Conservation (phyloP, 2,113 vertebrate species). For the Melanocharis versteri region DNA sequence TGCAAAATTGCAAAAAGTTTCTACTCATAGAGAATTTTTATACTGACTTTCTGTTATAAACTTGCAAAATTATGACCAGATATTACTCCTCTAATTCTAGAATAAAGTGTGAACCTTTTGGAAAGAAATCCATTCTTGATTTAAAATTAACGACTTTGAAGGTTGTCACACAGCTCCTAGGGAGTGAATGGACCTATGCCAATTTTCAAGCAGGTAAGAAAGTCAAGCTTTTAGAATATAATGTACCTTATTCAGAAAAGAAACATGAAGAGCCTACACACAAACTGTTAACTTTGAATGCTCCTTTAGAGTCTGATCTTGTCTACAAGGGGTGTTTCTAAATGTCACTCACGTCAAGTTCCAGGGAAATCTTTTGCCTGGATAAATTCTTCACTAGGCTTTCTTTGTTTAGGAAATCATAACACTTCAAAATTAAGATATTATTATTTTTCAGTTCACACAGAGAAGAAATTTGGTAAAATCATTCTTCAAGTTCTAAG, state of each 20-base stretch:
- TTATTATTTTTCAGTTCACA: background rate
- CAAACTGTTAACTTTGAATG: background rate
- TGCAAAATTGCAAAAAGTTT: background rate
- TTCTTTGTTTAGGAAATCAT: background rate
- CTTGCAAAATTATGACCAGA: background rate
- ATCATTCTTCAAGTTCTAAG: background rate
- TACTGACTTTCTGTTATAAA: background rate
- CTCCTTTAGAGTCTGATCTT: background rate
- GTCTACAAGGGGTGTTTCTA: background rate
- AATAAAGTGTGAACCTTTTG: background rate
- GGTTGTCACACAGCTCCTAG: background rate
- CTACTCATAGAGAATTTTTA: background rate
- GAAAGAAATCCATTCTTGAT: background rate
- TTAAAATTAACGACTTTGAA: background rate
- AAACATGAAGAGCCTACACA: background rate
- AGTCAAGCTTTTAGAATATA: background rate
- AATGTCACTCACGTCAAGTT: background rate
- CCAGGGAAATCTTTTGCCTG: background rate
- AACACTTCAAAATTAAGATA: background rate
- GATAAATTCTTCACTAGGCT: background rate
- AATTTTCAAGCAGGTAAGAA: background rate
- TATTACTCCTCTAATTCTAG: background rate
- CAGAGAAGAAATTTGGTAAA: background rate
- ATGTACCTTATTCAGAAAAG: background rate
- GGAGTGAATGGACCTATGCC: background rate